Conservation (phyloP, 1,140 invertebrate genomes). For the Drosophila sulfurigaster region DNA sequence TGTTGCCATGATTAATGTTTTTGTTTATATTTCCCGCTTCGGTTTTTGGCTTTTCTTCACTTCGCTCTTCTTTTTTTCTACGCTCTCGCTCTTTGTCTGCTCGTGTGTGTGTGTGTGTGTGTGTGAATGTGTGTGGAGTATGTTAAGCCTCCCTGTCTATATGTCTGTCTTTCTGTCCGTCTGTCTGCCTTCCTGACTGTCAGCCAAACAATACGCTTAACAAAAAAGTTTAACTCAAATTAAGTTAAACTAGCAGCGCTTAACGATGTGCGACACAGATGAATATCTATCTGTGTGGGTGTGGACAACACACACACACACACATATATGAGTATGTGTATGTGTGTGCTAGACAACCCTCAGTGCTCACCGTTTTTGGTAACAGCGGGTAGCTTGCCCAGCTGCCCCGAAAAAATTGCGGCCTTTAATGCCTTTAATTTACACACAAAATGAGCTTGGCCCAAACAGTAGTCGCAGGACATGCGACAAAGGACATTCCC, state of each 20-base stretch:
- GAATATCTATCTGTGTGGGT: constrained; percentile 56
- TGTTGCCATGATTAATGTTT: constrained; percentile 78
- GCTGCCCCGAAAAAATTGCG: constrained; percentile 19
- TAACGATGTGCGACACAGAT: constrained; percentile 81
- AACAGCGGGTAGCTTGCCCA: constrained; percentile 30
- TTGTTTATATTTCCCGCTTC: constrained; percentile 76
- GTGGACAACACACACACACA: constrained; percentile 2
- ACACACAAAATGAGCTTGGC: constrained; percentile 55
- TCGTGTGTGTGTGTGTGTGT: too few relatives aligned
- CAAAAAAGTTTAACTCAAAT: constrained; percentile 83
- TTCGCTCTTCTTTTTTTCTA: constrained; percentile 24
- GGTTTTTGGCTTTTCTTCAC: constrained; percentile 32
- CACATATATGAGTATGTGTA: constrained; percentile 5
- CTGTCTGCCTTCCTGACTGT: constrained; percentile 23
- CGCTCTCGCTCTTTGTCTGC: background rate
- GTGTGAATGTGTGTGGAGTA: too few relatives aligned
- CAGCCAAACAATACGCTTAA: constrained; percentile 74
- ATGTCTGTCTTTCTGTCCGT: too few relatives aligned
- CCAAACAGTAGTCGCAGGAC: constrained; percentile 19
- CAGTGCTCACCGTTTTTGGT: constrained; percentile 21
- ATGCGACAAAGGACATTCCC: constrained; percentile 19
- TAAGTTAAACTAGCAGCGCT: constrained; percentile 82
- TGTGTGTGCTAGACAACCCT: constrained; percentile 36
- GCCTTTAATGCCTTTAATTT: constrained; percentile 54
- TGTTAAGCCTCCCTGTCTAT: background rate